phyloP scores from a whole-genome alignment of 2,113 vertebrate genomes.

The Neodon shergylaensis region DNA sequence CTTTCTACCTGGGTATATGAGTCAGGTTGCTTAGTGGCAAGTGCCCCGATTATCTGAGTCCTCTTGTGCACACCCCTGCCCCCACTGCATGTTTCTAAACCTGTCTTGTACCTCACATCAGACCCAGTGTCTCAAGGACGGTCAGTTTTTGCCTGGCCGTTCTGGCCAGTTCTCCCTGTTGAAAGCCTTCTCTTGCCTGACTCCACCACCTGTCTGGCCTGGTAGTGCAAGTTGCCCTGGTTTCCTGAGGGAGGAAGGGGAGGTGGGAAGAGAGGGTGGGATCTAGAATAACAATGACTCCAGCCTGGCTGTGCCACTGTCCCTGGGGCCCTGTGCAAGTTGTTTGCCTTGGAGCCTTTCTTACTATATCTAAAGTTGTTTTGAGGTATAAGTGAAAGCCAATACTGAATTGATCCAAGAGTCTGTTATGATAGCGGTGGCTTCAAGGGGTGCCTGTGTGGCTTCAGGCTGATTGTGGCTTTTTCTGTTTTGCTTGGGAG shows the following conservation, averaged over 20 bases:
- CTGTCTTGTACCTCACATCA: neutral
- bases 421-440: neutral
- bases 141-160: neutral
- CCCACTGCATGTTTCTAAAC: conserved; percentile 55
- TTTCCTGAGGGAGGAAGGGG: neutral
- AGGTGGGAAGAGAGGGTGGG: neutral
- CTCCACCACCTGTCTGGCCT: neutral
- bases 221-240: accelerated
- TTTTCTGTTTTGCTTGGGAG: neutral
- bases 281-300: neutral
- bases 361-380: accelerated
- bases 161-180: neutral
- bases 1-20: neutral
- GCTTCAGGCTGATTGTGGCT: neutral
- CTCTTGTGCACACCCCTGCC: neutral
- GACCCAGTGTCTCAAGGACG: neutral
- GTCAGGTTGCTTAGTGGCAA: neutral
- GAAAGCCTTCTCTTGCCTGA: too few relatives aligned
- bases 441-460: neutral
- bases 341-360: neutral
- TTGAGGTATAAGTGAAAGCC: neutral
- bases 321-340: neutral
- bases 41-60: too few relatives aligned
- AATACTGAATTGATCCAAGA: neutral
- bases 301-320: neutral